phyloP scores from a whole-genome alignment of 1,140 invertebrate genomes.

The Laupala kohalensis region DNA sequence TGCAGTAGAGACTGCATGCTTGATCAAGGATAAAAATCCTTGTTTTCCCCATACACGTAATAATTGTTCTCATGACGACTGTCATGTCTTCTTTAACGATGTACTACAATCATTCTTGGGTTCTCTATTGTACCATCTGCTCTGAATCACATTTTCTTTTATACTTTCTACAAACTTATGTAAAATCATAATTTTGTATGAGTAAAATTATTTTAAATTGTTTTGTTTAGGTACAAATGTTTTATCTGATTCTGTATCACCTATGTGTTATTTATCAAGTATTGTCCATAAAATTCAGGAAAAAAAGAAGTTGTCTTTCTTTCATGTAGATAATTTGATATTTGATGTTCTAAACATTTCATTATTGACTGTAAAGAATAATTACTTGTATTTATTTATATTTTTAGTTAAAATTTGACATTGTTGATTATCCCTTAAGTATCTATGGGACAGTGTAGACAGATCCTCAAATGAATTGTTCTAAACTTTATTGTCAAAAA shows the following conservation, averaged over 20 bases:
- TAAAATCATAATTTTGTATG: not conserved
- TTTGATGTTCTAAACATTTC: too few relatives aligned
- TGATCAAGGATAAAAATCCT: not conserved
- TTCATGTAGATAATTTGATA: too few relatives aligned
- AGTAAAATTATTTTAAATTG: not conserved
- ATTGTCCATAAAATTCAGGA: not conserved
- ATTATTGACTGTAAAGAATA: too few relatives aligned
- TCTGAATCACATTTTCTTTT: not conserved
- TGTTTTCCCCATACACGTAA: not conserved
- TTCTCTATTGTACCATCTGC: not conserved
- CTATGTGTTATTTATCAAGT: not conserved
- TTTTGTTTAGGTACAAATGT: not conserved
- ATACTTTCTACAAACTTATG: too few relatives aligned
- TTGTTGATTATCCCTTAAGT: too few relatives aligned
- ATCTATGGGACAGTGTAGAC: too few relatives aligned
- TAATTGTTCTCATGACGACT: not conserved
- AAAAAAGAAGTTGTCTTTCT: not conserved
- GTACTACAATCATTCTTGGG: not conserved
- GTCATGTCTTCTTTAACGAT: not conserved
- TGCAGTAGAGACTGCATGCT: not conserved
- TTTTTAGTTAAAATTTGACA: too few relatives aligned
- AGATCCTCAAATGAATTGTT: too few relatives aligned
- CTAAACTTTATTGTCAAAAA: too few relatives aligned
- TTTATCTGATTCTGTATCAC: not conserved
- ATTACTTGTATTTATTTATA: too few relatives aligned